Conservation (phyloP, 2,113 vertebrate genomes). For the Myiagra hebetior region DNA sequence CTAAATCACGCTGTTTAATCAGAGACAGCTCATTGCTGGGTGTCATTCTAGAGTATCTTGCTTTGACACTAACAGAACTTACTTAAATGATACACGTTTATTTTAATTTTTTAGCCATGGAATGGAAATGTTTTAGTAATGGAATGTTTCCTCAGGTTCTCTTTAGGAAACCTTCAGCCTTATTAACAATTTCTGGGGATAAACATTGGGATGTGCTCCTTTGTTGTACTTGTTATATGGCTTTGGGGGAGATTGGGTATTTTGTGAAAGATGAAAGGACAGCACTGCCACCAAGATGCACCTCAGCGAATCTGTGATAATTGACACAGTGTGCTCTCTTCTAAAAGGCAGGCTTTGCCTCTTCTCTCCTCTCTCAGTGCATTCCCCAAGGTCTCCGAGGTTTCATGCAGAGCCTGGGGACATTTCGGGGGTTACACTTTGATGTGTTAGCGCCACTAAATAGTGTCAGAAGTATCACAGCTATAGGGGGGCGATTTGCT, state of each 20-base stretch:
- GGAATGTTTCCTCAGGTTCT: background rate
- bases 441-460: background rate
- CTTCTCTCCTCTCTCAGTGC: background rate
- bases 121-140: background rate
- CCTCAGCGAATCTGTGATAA: background rate
- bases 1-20: background rate
- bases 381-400: background rate
- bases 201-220: background rate
- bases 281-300: background rate
- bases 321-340: background rate
- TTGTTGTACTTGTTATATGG: background rate
- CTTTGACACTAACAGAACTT: background rate
- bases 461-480: background rate
- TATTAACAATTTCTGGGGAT: background rate
- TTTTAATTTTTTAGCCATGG: background rate
- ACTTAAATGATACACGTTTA: background rate
- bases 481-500: background rate
- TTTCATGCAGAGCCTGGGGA: background rate
- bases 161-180: background rate
- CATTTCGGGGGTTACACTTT: background rate
- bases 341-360: background rate
- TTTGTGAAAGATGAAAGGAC: slow-evolving; percentile 23
- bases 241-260: background rate
- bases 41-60: background rate
- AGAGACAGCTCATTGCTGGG: background rate